Percentiles rank a stretch among this genome's conserved stretches.
Conservation (phyloP, 1,140 invertebrate species). For the Neodiprion lecontei region DNA sequence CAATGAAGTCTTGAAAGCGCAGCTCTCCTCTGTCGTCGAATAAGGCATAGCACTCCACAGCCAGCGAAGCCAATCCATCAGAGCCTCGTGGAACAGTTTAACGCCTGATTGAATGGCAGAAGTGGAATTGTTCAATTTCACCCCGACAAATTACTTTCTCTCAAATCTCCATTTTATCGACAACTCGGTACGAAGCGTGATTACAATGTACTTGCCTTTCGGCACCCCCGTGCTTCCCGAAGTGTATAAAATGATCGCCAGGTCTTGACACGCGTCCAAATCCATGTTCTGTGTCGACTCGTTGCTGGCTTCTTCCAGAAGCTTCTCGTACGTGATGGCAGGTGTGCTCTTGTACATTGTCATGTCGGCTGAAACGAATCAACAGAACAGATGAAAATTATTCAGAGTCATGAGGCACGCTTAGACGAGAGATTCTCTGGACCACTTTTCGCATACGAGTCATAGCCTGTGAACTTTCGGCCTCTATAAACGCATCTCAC, state of each 20-base stretch:
- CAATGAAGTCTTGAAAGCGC: conserved; percentile 86
- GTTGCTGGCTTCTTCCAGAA: conserved; percentile 56
- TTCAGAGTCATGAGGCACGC: too few species aligned
- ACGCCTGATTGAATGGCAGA: conserved; percentile 65
- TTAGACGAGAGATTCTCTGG: not conserved
- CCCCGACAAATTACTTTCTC: too few species aligned
- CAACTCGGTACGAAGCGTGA: too few species aligned
- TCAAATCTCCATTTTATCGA: too few species aligned
- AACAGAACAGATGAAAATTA: conserved; percentile 23
- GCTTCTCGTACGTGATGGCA: conserved; percentile 57
- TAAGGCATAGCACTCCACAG: conserved; percentile 83
- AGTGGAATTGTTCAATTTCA: too few species aligned
- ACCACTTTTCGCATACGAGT: conserved; percentile 12
- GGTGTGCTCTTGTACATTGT: conserved; percentile 51
- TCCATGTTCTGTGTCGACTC: conserved; percentile 50
- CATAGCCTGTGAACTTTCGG: too few species aligned
- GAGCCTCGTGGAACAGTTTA: conserved; percentile 77
- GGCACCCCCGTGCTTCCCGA: conserved; percentile 92
- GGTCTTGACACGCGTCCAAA: conserved; percentile 50
- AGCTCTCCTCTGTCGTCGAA: conserved; percentile 66
- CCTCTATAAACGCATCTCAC: too few species aligned
- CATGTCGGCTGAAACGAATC: conserved; percentile 39
- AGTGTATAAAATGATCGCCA: conserved; percentile 87
- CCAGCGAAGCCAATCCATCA: conserved; percentile 84
- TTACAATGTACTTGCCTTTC: conserved; percentile 70